Conservation (phyloP, 23 tunicate species). For the Styela plicata region DNA sequence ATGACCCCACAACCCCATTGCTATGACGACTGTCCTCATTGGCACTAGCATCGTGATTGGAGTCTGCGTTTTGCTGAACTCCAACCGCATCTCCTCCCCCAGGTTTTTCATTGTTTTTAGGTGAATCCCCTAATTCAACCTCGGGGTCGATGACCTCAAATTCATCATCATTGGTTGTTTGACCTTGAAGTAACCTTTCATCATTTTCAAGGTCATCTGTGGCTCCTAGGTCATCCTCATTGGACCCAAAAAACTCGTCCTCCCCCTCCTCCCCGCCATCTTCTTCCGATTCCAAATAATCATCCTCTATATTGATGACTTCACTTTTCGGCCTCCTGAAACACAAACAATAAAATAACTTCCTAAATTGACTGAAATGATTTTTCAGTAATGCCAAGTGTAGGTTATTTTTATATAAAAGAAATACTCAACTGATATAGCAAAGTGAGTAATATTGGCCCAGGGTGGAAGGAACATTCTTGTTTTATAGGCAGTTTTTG, state of each 20-base stretch:
- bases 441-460: no score
- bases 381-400: no score
- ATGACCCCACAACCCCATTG: slow-evolving; percentile 33
- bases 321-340: slow-evolving; percentile 11
- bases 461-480: no score
- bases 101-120: not conserved
- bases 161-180: slow-evolving; percentile 9
- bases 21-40: slow-evolving; percentile 36
- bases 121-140: not conserved
- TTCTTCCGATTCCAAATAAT: slow-evolving; percentile 25
- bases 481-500: no score
- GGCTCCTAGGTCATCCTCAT: slow-evolving; percentile 1
- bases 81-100: not conserved
- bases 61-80: slow-evolving; percentile 1
- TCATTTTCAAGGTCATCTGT: slow-evolving; percentile 11
- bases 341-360: no score
- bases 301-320: slow-evolving; percentile 27
- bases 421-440: no score
- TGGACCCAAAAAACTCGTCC: not conserved
- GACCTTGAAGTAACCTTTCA: slow-evolving; percentile 16
- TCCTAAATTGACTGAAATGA: no score
- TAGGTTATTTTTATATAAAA: no score
- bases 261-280: slow-evolving; percentile 2
- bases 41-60: slow-evolving; percentile 1
- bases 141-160: not conserved